Percentiles rank a stretch among this genome's conserved stretches.
phyloP scores from a whole-genome alignment of 2,797 vertebrate species.

The Lagodon rhomboides region DNA sequence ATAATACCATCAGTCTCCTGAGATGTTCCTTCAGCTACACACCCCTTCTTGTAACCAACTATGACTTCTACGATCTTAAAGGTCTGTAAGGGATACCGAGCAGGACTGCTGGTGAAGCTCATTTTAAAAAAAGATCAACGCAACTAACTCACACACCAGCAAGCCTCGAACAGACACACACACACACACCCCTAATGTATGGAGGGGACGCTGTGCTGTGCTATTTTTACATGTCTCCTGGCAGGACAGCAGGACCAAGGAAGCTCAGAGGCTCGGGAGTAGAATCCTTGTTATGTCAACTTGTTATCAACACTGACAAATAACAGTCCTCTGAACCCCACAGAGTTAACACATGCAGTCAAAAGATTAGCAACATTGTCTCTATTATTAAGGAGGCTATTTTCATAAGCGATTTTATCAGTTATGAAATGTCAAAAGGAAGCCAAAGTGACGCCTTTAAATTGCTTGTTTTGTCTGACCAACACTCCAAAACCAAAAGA shows the following conservation, averaged over 20 bases:
- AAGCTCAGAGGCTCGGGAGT: background rate
- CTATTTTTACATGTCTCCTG: slow-evolving; percentile 67
- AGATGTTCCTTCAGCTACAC: background rate
- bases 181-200: slow-evolving; percentile 26
- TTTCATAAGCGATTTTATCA: no score
- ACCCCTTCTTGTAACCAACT: slow-evolving; percentile 18
- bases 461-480: background rate
- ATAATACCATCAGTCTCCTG: background rate
- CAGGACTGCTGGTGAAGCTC: slow-evolving; percentile 70
- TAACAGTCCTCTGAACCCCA: slow-evolving; percentile 8
- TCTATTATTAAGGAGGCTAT: background rate
- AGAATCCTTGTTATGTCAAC: slow-evolving; percentile 67
- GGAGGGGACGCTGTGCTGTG: slow-evolving; percentile 19
- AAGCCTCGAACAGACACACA: background rate
- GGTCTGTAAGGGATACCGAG: slow-evolving; percentile 68
- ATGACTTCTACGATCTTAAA: slow-evolving; percentile 31
- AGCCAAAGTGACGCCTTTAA: background rate
- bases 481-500: no score
- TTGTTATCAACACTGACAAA: slow-evolving; percentile 58
- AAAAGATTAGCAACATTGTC: background rate
- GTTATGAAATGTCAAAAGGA: background rate
- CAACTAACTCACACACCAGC: slow-evolving; percentile 8
- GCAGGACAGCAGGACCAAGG: slow-evolving; percentile 26
- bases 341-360: slow-evolving; percentile 7
- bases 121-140: slow-evolving; percentile 84